Conservation (phyloP, 2,888 invertebrate genomes). For the Cheilosia vernalis region DNA sequence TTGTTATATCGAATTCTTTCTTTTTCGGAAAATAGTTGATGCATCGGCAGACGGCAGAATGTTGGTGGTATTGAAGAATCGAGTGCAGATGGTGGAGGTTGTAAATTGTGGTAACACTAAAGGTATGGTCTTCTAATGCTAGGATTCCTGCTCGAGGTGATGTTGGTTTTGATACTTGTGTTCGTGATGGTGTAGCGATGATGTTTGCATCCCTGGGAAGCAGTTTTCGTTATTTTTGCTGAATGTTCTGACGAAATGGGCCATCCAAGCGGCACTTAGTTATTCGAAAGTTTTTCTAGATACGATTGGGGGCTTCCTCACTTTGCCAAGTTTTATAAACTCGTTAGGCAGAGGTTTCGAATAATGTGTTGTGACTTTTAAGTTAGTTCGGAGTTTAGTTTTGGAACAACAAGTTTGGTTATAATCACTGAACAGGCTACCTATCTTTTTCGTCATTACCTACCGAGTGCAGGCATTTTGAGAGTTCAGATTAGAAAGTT, state of each 20-base stretch:
- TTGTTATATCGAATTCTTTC: slow-evolving; percentile 17
- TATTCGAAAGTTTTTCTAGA: slow-evolving; percentile 29
- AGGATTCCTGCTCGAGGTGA: background rate
- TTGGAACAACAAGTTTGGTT: no score
- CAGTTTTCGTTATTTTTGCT: slow-evolving; percentile 40
- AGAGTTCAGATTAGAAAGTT: no score
- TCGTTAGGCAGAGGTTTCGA: no score
- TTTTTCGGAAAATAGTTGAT: background rate
- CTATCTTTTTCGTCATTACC: no score
- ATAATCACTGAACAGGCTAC: no score
- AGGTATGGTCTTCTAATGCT: slow-evolving; percentile 7
- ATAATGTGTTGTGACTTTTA: no score
- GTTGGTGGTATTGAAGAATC: background rate
- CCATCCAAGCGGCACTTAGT: slow-evolving; percentile 22
- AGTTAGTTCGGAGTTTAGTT: no score
- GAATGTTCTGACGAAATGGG: slow-evolving; percentile 4
- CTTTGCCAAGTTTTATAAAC: no score
- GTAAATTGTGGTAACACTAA: slow-evolving; percentile 13
- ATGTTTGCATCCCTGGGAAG: slow-evolving; percentile 62
- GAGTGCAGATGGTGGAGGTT: background rate
- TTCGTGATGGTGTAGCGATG: slow-evolving; percentile 42
- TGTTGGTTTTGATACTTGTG: slow-evolving; percentile 38
- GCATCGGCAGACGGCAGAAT: background rate
- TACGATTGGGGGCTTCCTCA: slow-evolving; percentile 8
- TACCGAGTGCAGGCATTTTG: no score